Evolutionary conservation across 1,140 invertebrate species (phyloP).

Genomic region (Drosophila albomicans): DNA sequence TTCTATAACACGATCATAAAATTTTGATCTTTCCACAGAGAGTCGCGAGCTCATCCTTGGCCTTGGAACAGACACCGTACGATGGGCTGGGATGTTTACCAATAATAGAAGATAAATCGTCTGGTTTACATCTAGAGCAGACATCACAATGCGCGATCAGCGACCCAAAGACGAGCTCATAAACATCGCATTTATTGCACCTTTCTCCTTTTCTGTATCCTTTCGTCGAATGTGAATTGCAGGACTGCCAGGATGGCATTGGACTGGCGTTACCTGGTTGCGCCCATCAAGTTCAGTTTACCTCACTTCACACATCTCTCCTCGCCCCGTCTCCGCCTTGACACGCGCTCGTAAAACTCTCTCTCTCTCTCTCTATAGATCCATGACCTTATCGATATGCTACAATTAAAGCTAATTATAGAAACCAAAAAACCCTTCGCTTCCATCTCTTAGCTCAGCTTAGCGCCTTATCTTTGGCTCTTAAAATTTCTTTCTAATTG

Average conservation of each 20-base stretch:
- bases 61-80: slow-evolving; percentile 51
- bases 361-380: slow-evolving; percentile 4
- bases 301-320: slow-evolving; percentile 19
- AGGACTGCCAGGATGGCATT: not conserved
- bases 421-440: slow-evolving; percentile 14
- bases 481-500: slow-evolving; percentile 63
- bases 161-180: slow-evolving; percentile 40
- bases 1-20: slow-evolving; percentile 63
- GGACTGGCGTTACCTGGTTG: slow-evolving; percentile 45
- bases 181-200: slow-evolving; percentile 45
- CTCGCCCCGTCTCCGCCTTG: slow-evolving; percentile 37
- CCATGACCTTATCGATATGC: slow-evolving; percentile 25
- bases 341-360: slow-evolving; percentile 71
- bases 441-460: not conserved
- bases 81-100: slow-evolving; percentile 63
- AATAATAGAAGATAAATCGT: slow-evolving; percentile 79
- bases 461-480: slow-evolving; percentile 28
- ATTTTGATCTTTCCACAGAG: slow-evolving; percentile 69
- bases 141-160: slow-evolving; percentile 66
- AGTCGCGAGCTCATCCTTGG: slow-evolving; percentile 64
- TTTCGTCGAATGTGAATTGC: slow-evolving; percentile 58
- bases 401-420: slow-evolving; percentile 65
- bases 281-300: slow-evolving; percentile 28
- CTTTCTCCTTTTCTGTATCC: slow-evolving; percentile 50
- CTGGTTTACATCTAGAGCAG: slow-evolving; percentile 81